phyloP scores from a whole-genome alignment of 2,797 vertebrate species.

The Cichlasoma orientale region DNA sequence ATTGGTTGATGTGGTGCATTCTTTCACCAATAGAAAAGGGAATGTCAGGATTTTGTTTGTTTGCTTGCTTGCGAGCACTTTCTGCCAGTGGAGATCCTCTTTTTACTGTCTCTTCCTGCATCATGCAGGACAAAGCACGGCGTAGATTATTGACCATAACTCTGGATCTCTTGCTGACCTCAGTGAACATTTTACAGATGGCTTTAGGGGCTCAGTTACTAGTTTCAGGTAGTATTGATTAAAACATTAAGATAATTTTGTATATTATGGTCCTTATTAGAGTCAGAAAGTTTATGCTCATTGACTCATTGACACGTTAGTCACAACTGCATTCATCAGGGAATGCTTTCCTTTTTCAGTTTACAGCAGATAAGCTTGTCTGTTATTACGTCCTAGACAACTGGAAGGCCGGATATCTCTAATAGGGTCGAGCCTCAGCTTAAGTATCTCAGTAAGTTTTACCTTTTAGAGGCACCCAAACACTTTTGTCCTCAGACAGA shows the following conservation, averaged over 20 bases:
- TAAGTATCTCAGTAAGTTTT: neutral
- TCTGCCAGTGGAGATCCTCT: too few relatives aligned
- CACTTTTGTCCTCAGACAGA: neutral
- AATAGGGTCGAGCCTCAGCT: neutral
- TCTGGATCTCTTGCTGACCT: neutral
- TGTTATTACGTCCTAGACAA: neutral
- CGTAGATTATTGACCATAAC: too few relatives aligned
- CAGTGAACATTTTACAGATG: neutral
- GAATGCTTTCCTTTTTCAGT: neutral
- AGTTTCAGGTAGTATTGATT: neutral
- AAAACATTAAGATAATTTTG: neutral
- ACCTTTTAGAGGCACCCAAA: neutral
- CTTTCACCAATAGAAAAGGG: too few relatives aligned
- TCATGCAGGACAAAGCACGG: too few relatives aligned
- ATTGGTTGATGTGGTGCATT: too few relatives aligned
- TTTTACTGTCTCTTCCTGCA: too few relatives aligned
- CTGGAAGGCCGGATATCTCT: neutral
- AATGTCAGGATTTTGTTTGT: too few relatives aligned
- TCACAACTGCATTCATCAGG: neutral
- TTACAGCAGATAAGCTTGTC: neutral
- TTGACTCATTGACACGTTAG: too few relatives aligned
- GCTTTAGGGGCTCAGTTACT: neutral
- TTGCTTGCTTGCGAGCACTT: too few relatives aligned
- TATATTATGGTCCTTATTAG: neutral
- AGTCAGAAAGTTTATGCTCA: neutral